Evolutionary conservation across 2,888 invertebrate species (phyloP).

Genomic region (Odontocolon sp.): DNA sequence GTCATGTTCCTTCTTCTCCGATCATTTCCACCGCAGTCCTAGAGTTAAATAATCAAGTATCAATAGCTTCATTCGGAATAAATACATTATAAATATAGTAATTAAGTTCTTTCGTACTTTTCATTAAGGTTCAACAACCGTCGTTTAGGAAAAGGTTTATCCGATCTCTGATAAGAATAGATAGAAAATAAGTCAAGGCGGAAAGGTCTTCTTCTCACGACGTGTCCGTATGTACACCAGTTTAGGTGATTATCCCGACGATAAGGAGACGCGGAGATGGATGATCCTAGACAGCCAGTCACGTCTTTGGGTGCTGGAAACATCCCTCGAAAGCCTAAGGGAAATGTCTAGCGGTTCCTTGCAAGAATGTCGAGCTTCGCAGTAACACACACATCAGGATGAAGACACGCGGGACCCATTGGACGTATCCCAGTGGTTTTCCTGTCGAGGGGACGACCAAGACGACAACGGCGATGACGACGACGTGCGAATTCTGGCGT

Average conservation of each 20-base stretch:
- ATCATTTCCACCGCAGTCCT: too few relatives aligned
- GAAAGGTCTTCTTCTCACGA: not conserved
- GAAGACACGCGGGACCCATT: slow-evolving; percentile 4
- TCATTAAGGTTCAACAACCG: too few relatives aligned
- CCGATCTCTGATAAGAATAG: too few relatives aligned
- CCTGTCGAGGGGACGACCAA: slow-evolving; percentile 1
- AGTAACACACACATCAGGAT: slow-evolving; percentile 4
- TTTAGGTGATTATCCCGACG: not conserved
- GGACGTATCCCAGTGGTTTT: slow-evolving; percentile 6
- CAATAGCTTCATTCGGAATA: too few relatives aligned
- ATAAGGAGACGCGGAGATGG: slow-evolving; percentile 1
- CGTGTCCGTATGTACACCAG: not conserved
- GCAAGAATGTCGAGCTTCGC: slow-evolving; percentile 11
- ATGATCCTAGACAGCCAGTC: slow-evolving; percentile 21
- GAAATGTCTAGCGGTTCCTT: slow-evolving; percentile 13
- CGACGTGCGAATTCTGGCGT: slow-evolving; percentile 55
- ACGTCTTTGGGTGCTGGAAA: not conserved
- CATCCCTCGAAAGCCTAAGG: not conserved
- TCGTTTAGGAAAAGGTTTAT: too few relatives aligned
- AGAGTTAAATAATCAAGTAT: too few relatives aligned
- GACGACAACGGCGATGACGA: slow-evolving; percentile 3
- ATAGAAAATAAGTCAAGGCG: too few relatives aligned
- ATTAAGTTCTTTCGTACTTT: too few relatives aligned
- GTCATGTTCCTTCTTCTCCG: too few relatives aligned
- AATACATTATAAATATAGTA: too few relatives aligned